A percentile compares a stretch with the other conserved stretches of the same genome.
Evolutionary conservation across 1,140 invertebrate species (phyloP).

Genomic region (Apis mellifera): Amel_HAv3.1 CM009945.2:4307001-4307500

Average conservation of each 20-base stretch:
- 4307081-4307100: too few relatives aligned
- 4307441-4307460: constrained; percentile 90
- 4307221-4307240: constrained; percentile 85
- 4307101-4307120: too few relatives aligned
- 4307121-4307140: too few relatives aligned
- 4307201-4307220: constrained; percentile 80
- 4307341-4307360: constrained; percentile 89
- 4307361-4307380: constrained; percentile 91
- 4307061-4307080: too few relatives aligned
- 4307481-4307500: constrained; percentile 84
- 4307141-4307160: too few relatives aligned
- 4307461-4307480: constrained; percentile 85
- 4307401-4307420: constrained; percentile 94
- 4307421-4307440: constrained; percentile 92
- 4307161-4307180: constrained; percentile 24
- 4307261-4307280: constrained; percentile 86
- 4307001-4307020: constrained; percentile 79
- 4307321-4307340: constrained; percentile 93
- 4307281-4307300: constrained; percentile 88
- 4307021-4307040: too few relatives aligned
- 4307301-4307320: constrained; percentile 89
- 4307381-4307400: constrained; percentile 92
- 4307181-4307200: too few relatives aligned
- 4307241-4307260: constrained; percentile 85
- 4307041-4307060: too few relatives aligned